Evolutionary conservation across 2,888 invertebrate genomes (phyloP).

Genomic region (Erpobdella octoculata): DNA sequence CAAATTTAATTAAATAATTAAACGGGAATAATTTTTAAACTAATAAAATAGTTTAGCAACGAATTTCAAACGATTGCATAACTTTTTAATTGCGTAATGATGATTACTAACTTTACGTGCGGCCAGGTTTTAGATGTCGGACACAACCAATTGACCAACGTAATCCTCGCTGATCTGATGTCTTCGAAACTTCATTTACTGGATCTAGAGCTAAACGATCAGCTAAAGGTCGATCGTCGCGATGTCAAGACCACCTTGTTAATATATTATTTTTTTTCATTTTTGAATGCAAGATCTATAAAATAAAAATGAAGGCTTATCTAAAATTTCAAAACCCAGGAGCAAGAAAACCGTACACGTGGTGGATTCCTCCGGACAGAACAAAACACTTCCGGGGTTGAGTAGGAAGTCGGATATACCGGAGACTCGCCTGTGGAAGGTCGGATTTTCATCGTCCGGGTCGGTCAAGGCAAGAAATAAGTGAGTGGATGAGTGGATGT

Average conservation of each 20-base stretch:
- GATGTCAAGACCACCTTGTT: constrained; percentile 48
- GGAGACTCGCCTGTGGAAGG: constrained; percentile 44
- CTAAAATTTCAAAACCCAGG: constrained; percentile 28
- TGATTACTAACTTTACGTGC: not conserved
- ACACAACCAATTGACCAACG: constrained; percentile 51
- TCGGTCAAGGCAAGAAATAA: constrained; percentile 54
- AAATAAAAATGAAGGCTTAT: too few species aligned
- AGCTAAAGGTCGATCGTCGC: constrained; percentile 35
- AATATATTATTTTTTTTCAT: constrained; percentile 28
- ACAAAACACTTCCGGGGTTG: constrained; percentile 43
- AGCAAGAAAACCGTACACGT: constrained; percentile 49
- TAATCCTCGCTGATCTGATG: constrained; percentile 48
- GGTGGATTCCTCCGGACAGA: constrained; percentile 51
- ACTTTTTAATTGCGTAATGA: not conserved
- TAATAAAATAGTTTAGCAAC: too few species aligned
- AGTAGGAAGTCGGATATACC: constrained; percentile 4
- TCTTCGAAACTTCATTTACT: constrained; percentile 51
- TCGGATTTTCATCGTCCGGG: constrained; percentile 52
- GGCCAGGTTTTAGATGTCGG: constrained; percentile 54
- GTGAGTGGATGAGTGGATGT: too few species aligned
- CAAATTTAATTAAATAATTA: too few species aligned
- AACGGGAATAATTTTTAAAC: too few species aligned
- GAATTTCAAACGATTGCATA: too few species aligned
- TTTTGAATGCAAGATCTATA: too few species aligned
- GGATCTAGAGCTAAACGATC: constrained; percentile 53